Percentiles rank a stretch among this genome's conserved stretches.
Conservation (phyloP, 2,113 vertebrate genomes). For the Conger conger region DNA sequence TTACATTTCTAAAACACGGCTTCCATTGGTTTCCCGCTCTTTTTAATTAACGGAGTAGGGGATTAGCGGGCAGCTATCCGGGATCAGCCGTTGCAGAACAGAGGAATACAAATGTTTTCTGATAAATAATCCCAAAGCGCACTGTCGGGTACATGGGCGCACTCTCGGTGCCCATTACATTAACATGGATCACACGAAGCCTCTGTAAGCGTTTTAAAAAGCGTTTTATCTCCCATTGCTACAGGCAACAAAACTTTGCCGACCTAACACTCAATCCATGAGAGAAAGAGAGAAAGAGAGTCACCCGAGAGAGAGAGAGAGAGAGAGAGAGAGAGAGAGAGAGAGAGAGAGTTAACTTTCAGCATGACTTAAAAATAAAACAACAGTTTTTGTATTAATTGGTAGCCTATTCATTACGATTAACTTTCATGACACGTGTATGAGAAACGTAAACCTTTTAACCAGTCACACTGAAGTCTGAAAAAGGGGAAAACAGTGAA, state of each 20-base stretch:
- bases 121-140: conserved; percentile 73
- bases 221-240: conserved; percentile 48
- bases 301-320: no score
- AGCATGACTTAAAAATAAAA: no score
- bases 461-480: neutral
- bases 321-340: no score
- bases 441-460: neutral
- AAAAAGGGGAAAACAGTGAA: neutral
- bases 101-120: conserved; percentile 80
- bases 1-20: conserved; percentile 83
- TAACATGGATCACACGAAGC: conserved; percentile 71
- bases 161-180: conserved; percentile 63
- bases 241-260: conserved; percentile 49
- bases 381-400: no score
- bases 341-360: no score
- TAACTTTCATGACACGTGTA: no score
- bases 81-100: conserved; percentile 79
- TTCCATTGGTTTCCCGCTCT: conserved; percentile 80
- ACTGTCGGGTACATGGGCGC: conserved; percentile 34
- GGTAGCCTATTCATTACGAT: no score
- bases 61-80: conserved; percentile 83
- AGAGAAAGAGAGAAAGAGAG: neutral
- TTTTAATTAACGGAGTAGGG: conserved; percentile 88
- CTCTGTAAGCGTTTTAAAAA: conserved; percentile 49
- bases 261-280: neutral